phyloP scores from a whole-genome alignment of 2,888 invertebrate genomes.

The Amiota mariae region DNA sequence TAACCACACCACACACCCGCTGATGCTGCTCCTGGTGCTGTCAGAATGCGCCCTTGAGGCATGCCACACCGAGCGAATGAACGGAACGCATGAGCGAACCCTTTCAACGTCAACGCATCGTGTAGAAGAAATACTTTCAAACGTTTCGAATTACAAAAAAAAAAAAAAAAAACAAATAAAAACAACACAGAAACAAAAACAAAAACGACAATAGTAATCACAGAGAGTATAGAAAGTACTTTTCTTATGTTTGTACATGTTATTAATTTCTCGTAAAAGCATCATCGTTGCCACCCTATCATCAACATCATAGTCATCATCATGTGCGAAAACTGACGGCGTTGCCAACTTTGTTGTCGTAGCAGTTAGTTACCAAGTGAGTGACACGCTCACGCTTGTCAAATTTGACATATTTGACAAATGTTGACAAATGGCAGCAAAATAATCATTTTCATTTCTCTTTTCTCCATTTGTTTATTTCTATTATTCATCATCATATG shows the following conservation, averaged over 20 bases:
- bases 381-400: conserved; percentile 52
- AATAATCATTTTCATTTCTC: conserved; percentile 48
- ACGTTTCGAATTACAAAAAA: conserved; percentile 21
- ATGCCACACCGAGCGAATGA: not conserved
- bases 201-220: conserved; percentile 25
- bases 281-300: conserved; percentile 22
- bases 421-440: conserved; percentile 70
- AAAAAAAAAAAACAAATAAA: not conserved
- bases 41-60: conserved; percentile 1
- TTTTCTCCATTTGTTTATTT: not conserved
- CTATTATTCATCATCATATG: not conserved
- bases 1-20: not conserved
- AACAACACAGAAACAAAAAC: no score
- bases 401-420: conserved; percentile 66
- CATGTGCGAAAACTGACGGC: no score
- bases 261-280: conserved; percentile 65
- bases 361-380: not conserved
- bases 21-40: not conserved
- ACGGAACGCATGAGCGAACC: conserved; percentile 3
- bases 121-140: conserved; percentile 26
- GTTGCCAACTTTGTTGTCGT: no score
- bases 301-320: not conserved
- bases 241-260: conserved; percentile 58
- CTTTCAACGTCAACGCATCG: conserved; percentile 28
- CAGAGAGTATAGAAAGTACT: conserved; percentile 47